Base-by-base conservation (phyloP, 2,888 invertebrate genomes). In the Acleris literana region DNA sequence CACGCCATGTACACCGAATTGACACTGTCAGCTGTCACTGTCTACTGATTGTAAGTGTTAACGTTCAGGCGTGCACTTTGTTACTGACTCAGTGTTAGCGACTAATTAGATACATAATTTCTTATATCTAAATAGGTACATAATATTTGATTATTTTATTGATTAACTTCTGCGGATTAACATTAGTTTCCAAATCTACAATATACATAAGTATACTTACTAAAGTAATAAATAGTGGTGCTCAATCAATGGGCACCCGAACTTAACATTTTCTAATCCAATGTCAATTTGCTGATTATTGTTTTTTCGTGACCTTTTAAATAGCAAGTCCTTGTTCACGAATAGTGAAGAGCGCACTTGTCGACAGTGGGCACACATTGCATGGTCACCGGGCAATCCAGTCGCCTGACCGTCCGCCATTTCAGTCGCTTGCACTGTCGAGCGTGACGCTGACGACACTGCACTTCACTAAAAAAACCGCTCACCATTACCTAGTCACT, bases 171-270 rank as follows among this genome's bases (percentile, higher is more conserved):
- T 55, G 17, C 44, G 55, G 18, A 55, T 55, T 20, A 49, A 54
- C 54, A 59, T 58, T 46, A 39, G 54, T 22, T 55, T 52, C 51
- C 51, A 43, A 56, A 16, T 56, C 44, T 65, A 65, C 33, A 65
- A 65, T 61, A 65, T 65, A 65, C 65, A 65, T 55, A 51, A 55
- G 49, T 39, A 29, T 55, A 44, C 43, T 48, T 49, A 39, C 13
- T 39, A 39, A 64, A 51, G 61, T 64, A 64, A 64, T 64, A 65
- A 65, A 65, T 65, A 65, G 44, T 55, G 55, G 51, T 25, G 49
- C 64, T 55, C 44, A 20, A 39, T 53, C 1, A 29, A 44, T 17
- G 43, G 54, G 43, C 59, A 18, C 49, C n/a, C n/a, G 25, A 55
- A 54, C 64, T 64, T 16, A 54, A 54, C n/a, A 39, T n/a, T n/a